Evolutionary conservation across 2,888 invertebrate species (phyloP).

Genomic region (Andrena praecox): DNA sequence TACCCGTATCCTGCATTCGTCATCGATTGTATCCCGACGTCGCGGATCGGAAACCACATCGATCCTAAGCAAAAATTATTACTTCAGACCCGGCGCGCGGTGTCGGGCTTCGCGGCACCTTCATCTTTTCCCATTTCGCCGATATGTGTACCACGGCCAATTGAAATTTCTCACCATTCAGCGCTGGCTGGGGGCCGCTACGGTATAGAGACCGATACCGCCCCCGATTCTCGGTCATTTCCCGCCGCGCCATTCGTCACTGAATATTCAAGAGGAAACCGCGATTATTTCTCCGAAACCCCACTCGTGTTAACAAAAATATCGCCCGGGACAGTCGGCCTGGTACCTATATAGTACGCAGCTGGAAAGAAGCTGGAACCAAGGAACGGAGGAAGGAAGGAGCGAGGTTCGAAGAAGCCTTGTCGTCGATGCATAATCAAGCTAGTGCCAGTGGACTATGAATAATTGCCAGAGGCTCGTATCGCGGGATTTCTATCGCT

Average conservation of each 20-base stretch:
- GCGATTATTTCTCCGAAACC: background rate
- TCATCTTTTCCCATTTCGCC: background rate
- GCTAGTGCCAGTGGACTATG: conserved; percentile 9
- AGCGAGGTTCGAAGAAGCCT: background rate
- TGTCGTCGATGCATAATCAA: background rate
- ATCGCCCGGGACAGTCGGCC: background rate
- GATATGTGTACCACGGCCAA: too few relatives aligned
- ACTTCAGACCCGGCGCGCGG: background rate
- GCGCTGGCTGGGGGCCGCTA: background rate
- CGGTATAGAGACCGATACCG: background rate
- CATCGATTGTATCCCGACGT: conserved; percentile 70
- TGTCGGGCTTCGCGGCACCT: background rate
- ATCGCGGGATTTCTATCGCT: conserved; percentile 21
- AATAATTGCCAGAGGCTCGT: conserved; percentile 27
- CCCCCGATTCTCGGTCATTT: background rate
- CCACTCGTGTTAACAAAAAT: too few relatives aligned
- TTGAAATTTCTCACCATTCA: background rate
- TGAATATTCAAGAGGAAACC: background rate
- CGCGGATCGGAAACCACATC: conserved; percentile 44
- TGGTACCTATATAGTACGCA: too few relatives aligned
- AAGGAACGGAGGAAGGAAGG: too few relatives aligned
- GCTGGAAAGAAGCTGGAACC: too few relatives aligned
- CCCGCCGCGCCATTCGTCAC: background rate
- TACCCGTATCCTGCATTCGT: conserved; percentile 78
- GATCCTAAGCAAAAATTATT: conserved; percentile 58